These are phyloP conservation scores for Macropus fuliginosus DNA, from an alignment of 2,797 vertebrate genomes.

Conservation along the genomic window DNA sequence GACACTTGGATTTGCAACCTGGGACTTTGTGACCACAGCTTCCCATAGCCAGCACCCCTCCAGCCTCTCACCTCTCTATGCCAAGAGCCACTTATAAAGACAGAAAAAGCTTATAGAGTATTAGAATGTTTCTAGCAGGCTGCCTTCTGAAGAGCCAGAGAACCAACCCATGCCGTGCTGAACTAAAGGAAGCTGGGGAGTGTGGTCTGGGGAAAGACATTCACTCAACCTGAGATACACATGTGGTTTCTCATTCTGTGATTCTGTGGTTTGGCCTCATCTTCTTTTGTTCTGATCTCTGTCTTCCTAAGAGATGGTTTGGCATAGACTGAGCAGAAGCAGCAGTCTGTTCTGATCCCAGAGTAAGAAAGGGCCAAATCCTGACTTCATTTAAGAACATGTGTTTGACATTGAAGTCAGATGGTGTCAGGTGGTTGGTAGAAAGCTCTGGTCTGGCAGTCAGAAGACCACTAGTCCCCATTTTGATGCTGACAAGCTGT, in stretches of 20 bases:
- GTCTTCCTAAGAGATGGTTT: neutral
- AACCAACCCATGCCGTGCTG: neutral
- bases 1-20: constrained; percentile 22
- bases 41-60: neutral
- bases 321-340: neutral
- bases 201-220: neutral
- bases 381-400: neutral
- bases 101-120: neutral
- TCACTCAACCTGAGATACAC: neutral
- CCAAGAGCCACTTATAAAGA: neutral
- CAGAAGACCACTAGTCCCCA: neutral
- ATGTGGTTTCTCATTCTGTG: neutral
- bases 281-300: constrained; percentile 2
- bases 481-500: neutral
- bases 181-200: neutral
- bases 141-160: constrained; percentile 7
- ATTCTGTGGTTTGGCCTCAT: neutral
- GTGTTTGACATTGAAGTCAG: neutral
- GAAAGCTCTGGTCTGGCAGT: neutral
- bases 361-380: neutral
- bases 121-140: constrained; percentile 13
- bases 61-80: neutral
- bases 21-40: neutral
- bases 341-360: neutral
- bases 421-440: neutral